Evolutionary conservation across 2,797 vertebrate genomes (phyloP), one percentile per base, ranked within the genome.

Genomic region (Myotis daubentonii): DNA sequence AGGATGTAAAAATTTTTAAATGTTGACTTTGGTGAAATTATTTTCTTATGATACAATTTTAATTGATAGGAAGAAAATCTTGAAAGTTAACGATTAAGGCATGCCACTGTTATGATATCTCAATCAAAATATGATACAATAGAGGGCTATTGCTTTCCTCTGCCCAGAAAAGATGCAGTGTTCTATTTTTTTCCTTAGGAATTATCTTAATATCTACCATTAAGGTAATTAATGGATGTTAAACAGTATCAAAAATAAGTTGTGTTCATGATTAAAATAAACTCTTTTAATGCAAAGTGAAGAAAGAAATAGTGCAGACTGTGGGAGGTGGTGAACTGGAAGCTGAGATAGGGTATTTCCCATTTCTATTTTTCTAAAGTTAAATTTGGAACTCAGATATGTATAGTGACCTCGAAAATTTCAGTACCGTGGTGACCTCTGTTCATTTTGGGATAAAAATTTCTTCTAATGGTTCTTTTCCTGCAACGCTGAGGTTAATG

Each of bases 371-470:
- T 82, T 65, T 8, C 70, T 85, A 19, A 53, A 51, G 81, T 85
- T 93, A 92, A 85, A 53, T 94, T 87, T 88, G 74, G 74, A 93
- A 78, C 4, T 49, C 30, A 89, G 28, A 60, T 84, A 76, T 44
- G 36, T 36, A 65, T 11, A 57, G 15, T 89, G 81, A 84, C 53
- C 81, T 95, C 81, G 94, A 89, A 93, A 76, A 75, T 36, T 57
- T 83, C 44, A 76, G 33, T 36, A 72, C 28, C 53, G 11, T 66
- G 80, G 13, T 87, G 60, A 75, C 53, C 28, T 17, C 7, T 75
- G 44, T 95, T 38, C 53, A 38, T 16, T 12, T 16, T 16, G 44
- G 16, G 30, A 49, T 38, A 55, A 47, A 55, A 47, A 60, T 74
- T 53, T 53, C n/a, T 96, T 65, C 8, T 55, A 84, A 78, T 38